Evolutionary conservation across 2,888 invertebrate species (phyloP).

Genomic region (Cryptophagus acutangulus): DNA sequence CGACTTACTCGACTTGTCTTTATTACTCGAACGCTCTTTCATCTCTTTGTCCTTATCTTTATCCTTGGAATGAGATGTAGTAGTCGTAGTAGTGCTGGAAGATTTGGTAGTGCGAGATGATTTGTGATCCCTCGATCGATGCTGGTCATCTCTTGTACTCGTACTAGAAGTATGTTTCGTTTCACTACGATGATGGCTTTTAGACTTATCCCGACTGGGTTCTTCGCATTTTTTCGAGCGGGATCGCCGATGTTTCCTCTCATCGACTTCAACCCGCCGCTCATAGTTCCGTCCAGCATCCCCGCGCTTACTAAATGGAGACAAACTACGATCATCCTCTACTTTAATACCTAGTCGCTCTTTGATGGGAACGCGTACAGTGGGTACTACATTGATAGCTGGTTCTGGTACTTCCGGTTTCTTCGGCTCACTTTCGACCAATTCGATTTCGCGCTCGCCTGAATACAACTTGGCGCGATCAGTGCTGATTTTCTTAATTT

Average conservation of each 20-base stretch:
- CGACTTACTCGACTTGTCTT: slow-evolving; percentile 21
- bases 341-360: slow-evolving; percentile 75
- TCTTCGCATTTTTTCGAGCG: slow-evolving; percentile 35
- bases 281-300: slow-evolving; percentile 45
- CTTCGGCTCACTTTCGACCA: slow-evolving; percentile 18
- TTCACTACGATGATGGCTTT: slow-evolving; percentile 39
- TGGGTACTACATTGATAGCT: no score
- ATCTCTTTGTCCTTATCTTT: no score
- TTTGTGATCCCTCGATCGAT: background rate
- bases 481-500: slow-evolving; percentile 68
- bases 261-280: slow-evolving; percentile 40
- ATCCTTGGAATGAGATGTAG: no score
- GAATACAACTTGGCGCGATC: slow-evolving; percentile 65
- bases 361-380: slow-evolving; percentile 67
- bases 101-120: background rate
- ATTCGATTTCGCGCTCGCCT: slow-evolving; percentile 42
- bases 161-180: slow-evolving; percentile 21
- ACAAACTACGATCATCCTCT: slow-evolving; percentile 54
- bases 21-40: slow-evolving; percentile 25
- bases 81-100: no score
- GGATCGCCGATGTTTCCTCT: slow-evolving; percentile 36
- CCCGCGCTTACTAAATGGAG: slow-evolving; percentile 48
- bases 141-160: slow-evolving; percentile 17
- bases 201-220: slow-evolving; percentile 32
- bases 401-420: slow-evolving; percentile 30